A percentile compares a stretch with the other conserved stretches of the same genome.
Evolutionary conservation across 2,888 invertebrate species (phyloP).

Genomic region (Siphlonurus alternatus): DNA sequence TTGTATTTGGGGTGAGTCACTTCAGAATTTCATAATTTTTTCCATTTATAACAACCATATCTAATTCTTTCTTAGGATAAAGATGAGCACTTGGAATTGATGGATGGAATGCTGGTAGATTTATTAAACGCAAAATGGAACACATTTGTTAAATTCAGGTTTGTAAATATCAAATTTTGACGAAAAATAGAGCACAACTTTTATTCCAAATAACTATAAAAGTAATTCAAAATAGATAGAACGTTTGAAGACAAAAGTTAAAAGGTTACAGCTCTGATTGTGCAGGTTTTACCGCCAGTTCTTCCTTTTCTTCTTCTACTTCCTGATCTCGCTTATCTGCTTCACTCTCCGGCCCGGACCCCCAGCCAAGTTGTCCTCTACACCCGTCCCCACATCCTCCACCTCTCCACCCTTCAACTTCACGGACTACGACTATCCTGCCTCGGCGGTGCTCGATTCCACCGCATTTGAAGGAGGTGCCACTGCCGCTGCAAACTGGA

Average conservation of each 20-base stretch:
- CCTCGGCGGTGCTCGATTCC: neutral
- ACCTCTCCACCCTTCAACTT: conserved; percentile 24
- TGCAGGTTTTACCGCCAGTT: conserved; percentile 83
- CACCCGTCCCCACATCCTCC: conserved; percentile 21
- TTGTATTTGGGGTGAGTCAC: conserved; percentile 79
- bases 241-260: neutral
- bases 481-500: neutral
- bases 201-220: too few species aligned
- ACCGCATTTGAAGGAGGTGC: neutral
- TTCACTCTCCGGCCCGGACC: conserved; percentile 83
- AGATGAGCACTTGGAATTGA: conserved; percentile 82
- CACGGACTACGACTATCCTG: conserved; percentile 12
- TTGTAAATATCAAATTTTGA: conserved; percentile 7
- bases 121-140: conserved; percentile 95
- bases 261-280: too few species aligned
- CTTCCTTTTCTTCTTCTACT: conserved; percentile 78
- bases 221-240: too few species aligned
- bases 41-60: neutral
- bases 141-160: conserved; percentile 75
- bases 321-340: conserved; percentile 70
- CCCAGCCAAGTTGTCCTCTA: conserved; percentile 12
- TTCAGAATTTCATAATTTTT: neutral
- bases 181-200: neutral
- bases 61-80: conserved; percentile 47
- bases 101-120: conserved; percentile 89